Conservation (phyloP, 2,888 invertebrate genomes). For the Epinotia nisella region DNA sequence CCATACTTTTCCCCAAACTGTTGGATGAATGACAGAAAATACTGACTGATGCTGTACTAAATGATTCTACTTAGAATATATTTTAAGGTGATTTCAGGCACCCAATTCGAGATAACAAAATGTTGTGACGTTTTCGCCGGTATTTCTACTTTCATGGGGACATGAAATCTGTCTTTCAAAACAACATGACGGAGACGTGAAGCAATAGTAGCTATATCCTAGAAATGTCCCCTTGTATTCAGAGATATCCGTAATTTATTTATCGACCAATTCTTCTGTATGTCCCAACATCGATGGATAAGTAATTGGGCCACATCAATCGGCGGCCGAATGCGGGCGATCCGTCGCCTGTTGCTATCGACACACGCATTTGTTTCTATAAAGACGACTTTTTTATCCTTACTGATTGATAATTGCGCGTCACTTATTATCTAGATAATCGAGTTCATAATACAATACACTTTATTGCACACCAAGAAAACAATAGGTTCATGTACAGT, state of each 20-base stretch:
- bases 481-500: too few species aligned
- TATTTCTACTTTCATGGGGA: too few species aligned
- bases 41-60: too few species aligned
- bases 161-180: neutral
- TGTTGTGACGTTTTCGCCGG: too few species aligned
- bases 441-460: neutral
- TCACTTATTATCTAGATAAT: constrained; percentile 4
- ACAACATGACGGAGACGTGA: neutral
- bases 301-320: constrained; percentile 74
- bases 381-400: constrained; percentile 51
- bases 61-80: neutral
- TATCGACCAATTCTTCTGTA: constrained; percentile 5
- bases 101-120: too few species aligned
- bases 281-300: constrained; percentile 54
- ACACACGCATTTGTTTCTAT: constrained; percentile 56
- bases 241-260: neutral
- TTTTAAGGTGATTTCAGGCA: too few species aligned
- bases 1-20: too few species aligned
- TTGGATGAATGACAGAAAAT: too few species aligned
- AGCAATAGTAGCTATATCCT: neutral
- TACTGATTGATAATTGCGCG: constrained; percentile 35
- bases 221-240: neutral
- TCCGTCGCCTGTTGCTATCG: constrained; percentile 64
- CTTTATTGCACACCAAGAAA: too few species aligned
- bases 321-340: constrained; percentile 71